phyloP scores from a whole-genome alignment of 2,888 invertebrate species.

The Nemurella pictetii region DNA sequence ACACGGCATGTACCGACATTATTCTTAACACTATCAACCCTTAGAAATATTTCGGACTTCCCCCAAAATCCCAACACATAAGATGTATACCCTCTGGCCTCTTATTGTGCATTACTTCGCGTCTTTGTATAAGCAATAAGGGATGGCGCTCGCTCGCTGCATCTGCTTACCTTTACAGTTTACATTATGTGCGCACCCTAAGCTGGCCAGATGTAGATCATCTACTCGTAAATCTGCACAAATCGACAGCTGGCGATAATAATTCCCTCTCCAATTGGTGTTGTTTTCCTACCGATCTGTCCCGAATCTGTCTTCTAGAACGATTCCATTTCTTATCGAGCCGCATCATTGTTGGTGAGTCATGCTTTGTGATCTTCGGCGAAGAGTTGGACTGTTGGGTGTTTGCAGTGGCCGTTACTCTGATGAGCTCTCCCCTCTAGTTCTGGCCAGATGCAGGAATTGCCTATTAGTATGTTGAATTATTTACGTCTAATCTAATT shows the following conservation, averaged over 20 bases:
- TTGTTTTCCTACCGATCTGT: not conserved
- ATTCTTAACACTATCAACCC: not conserved
- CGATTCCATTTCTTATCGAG: not conserved
- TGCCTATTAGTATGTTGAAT: not conserved
- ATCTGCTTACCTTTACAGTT: not conserved
- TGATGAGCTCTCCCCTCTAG: not conserved
- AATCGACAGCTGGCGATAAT: not conserved
- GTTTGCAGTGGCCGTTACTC: not conserved
- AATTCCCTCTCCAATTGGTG: not conserved
- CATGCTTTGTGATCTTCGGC: not conserved
- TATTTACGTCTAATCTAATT: not conserved
- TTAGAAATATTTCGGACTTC: not conserved
- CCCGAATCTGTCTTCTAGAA: not conserved
- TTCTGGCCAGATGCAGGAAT: not conserved
- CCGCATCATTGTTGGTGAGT: not conserved
- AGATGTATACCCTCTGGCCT: not conserved
- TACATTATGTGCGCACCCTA: too few species aligned
- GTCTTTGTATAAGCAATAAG: not conserved
- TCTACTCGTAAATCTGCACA: not conserved
- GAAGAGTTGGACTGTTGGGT: too few species aligned
- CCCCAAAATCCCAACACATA: not conserved
- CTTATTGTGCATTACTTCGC: not conserved
- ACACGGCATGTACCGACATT: not conserved
- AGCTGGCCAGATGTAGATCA: not conserved
- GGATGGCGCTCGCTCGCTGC: not conserved